These are phyloP conservation scores for Stegastes partitus DNA, from an alignment of 2,113 vertebrate genomes.

Conservation along the genomic window DNA sequence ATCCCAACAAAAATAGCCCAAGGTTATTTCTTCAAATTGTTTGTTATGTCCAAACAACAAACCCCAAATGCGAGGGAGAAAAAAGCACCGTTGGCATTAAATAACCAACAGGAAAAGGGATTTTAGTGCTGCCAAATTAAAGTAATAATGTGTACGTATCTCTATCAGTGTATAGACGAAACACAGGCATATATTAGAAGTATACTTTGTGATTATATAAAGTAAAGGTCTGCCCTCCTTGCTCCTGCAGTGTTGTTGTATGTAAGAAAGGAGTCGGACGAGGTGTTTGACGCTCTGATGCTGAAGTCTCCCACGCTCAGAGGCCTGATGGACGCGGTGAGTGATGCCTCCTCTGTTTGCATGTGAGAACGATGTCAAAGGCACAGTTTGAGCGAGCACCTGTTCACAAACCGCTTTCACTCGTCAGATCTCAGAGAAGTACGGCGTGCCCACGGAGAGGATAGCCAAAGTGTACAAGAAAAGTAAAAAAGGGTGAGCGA, in stretches of 20 bases:
- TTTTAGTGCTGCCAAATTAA: too few species aligned
- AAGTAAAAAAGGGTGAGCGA: constrained; percentile 97
- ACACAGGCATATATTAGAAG: not conserved
- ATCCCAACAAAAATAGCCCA: not conserved
- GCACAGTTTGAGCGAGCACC: not conserved
- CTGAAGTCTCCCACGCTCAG: constrained; percentile 95
- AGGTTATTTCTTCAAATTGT: not conserved
- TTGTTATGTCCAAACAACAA: too few species aligned
- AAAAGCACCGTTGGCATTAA: too few species aligned
- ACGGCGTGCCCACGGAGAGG: constrained; percentile 92
- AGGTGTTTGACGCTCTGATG: constrained; percentile 98
- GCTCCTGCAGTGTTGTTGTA: constrained; percentile 92
- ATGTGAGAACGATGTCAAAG: not conserved
- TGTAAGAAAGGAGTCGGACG: constrained; percentile 94
- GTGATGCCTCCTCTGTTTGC: constrained; percentile 61
- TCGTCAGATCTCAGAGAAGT: constrained; percentile 95
- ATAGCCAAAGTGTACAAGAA: constrained; percentile 98
- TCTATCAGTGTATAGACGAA: too few species aligned
- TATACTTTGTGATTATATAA: not conserved
- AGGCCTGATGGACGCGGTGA: constrained; percentile 96
- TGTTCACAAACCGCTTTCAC: constrained; percentile 8
- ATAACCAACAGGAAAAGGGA: too few species aligned
- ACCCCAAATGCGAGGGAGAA: too few species aligned
- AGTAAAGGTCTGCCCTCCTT: not conserved
- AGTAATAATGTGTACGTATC: too few species aligned